Evolutionary conservation across 2,113 vertebrate species (phyloP), one percentile per base, ranked within the genome.

Genomic region (Pyrgilauda ruficollis): DNA sequence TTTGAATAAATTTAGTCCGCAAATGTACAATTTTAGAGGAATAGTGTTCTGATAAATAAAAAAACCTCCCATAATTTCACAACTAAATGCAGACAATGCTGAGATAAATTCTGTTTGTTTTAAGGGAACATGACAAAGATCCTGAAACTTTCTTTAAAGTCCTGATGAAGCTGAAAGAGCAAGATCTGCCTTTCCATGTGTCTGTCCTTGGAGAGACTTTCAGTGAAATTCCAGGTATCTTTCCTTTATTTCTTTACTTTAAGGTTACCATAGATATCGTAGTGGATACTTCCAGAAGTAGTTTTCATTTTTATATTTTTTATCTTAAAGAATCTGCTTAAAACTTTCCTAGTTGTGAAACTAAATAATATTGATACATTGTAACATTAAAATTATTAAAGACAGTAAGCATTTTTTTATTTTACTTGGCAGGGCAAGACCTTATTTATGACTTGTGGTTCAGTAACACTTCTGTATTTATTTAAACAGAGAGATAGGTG

Each of bases 41-140:
- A n/a, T 72, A 21, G 8, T 52, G 15, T 35, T 59, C 22, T 66
- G 41, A 53, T 68, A 84, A 78, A 15, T 35, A 41, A 44, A 31
- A 56, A 56, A 8, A 2, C 18, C 15, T 55, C 10, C 27, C 26
- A 23, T 7, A 35, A 37, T 75, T 91, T 59, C 53, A 22, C 46
- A 87, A 68, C 43, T 58, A 80, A 89, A 46, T 11, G 56, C 61
- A 89, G 87, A 44, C 7, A 79, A 92, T 94, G 23, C 77, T 92
- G 91, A 96, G 39, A 59, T 94, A 91, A 97, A 90, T 98, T 99
- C 98, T 99, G 91, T 99, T 98, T 99, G 81, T 98, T 99, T 99
- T 96, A 98, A 99, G 99, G 99, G 99, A 99, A 94, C 98, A 98
- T 23, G 99, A 99, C 98, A 99, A 99, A 98, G 99, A 98, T 97